Conservation (phyloP, 2,888 invertebrate species). For the Microchrysa polita region DNA sequence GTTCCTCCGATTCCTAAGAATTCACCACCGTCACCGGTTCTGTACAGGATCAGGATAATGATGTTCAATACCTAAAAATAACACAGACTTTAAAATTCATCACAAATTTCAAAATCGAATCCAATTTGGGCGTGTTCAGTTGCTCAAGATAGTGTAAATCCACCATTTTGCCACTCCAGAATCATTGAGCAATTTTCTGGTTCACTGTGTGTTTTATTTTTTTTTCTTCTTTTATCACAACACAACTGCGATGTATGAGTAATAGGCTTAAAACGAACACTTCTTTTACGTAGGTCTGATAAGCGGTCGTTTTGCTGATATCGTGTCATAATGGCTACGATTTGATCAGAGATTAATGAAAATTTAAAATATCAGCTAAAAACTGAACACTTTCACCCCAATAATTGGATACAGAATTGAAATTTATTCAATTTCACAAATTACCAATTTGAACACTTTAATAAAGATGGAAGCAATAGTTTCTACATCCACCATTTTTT, state of each 20-base stretch:
- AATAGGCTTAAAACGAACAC: constrained; percentile 27
- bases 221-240: constrained; percentile 31
- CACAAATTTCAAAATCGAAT: background rate
- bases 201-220: background rate
- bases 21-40: constrained; percentile 82
- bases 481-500: constrained; percentile 82
- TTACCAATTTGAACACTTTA: constrained; percentile 85
- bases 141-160: background rate
- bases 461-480: constrained; percentile 83
- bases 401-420: constrained; percentile 42
- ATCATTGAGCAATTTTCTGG: constrained; percentile 7
- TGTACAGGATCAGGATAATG: constrained; percentile 80
- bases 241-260: constrained; percentile 26
- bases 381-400: constrained; percentile 43
- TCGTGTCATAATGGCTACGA: background rate
- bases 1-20: constrained; percentile 89
- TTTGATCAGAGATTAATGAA: background rate
- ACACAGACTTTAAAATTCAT: constrained; percentile 3
- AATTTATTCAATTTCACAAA: constrained; percentile 59
- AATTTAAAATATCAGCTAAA: background rate
- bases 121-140: background rate
- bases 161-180: constrained; percentile 25
- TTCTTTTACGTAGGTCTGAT: constrained; percentile 32
- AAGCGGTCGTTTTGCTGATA: constrained; percentile 20
- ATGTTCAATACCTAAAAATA: constrained; percentile 79